Base-by-base conservation (phyloP, 1,140 invertebrate species). In the Philopotamus ludificatus region DNA sequence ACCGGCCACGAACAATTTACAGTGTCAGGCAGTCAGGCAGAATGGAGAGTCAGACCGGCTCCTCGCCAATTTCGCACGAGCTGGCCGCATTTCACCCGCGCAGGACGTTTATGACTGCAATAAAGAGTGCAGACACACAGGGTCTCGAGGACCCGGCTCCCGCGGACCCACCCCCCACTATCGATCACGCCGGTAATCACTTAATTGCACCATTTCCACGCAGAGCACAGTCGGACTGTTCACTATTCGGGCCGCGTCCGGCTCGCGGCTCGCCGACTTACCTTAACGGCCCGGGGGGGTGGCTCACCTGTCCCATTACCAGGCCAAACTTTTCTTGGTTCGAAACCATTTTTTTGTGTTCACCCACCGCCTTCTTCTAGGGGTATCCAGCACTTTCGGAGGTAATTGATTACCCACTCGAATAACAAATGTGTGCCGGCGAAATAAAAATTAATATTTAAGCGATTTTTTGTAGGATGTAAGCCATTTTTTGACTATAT, bases 181-280 rank as follows among this genome's bases (percentile, higher is more conserved):
- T 67, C 47, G 66, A 67, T 63, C 28, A 57, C 9, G 18, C 53
- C 18, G 59, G 59, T 44, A 45, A 67, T 67, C 53, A 63, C 25
- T 50, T 67, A 67, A 67, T 67, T 63, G 51, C 28, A 25, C 66
- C 53, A 63, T 67, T 67, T 59, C 66, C 22, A 67, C 25, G 60
- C 66, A 44, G 60, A 34, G 49, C 66, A 63, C 66, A 67, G 18
- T 44, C 54, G 12, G 28, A 39, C 63, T 22, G 16, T 63, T 54
- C 34, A 15, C 57, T 15, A 42, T 60, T 60, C 57, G n/a, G 23
- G 20, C 1, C 39, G 57, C 22, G 34, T 60, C 22, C 4, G 10
- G 12, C 9, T 1, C 8, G 55, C 28, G 55, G 39, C 20, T 15
- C 21, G 18, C 7, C 18, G 49, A 51, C 25, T 47, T 59, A 59